Base-by-base conservation (phyloP, 2,797 vertebrate genomes). In the Psittacula derbiana region DNA sequence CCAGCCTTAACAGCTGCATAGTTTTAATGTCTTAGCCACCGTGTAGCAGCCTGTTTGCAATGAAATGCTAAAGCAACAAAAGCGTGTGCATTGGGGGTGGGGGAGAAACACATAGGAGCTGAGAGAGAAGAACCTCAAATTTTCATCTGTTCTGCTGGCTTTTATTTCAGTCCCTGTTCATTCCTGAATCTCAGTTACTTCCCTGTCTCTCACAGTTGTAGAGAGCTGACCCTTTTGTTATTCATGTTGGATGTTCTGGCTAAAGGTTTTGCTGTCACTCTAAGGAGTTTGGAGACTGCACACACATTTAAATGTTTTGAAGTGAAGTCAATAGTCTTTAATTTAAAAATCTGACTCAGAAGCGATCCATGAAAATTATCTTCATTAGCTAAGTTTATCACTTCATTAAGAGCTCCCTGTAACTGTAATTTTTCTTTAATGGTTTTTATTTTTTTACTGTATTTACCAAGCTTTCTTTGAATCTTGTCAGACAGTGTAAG, bases 381-480 rank as follows among this genome's bases (percentile, higher is more conserved):
- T 92, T 93, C 50, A 64, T 90, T 93, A 81, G 41, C 4, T 2
- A 57, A 17, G 8, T 69, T 93, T 76, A 58, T 72, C 47, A 27
- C 16, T 53, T 91, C 30, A 43, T 71, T 76, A 86, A 75, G 44
- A 67, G 88, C 84, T 94, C 24, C 19, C 6, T 47, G 20, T 72
- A 86, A 86, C 16, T 46, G 15, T 83, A 47, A 21, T 78, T 75
- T 97, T 89, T 81, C 41, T 78, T 86, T 36, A 49, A 36, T 66
- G 67, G 3, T 49, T 92, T 93, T 60, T 40, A 17, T 41, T 64
- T 64, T 66, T 95, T 85, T 81, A 9, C 65, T 92, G 4, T 71
- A 69, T 95, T 95, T 90, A 78, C 47, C 25, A 78, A 87, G 43
- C 30, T 94, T 94, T 80, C 46, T 79, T 74, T 91, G 50, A 75